These are phyloP conservation scores for Sclerurus mexicanus DNA, from an alignment of 2,113 vertebrate genomes.

Conservation along the genomic window DNA sequence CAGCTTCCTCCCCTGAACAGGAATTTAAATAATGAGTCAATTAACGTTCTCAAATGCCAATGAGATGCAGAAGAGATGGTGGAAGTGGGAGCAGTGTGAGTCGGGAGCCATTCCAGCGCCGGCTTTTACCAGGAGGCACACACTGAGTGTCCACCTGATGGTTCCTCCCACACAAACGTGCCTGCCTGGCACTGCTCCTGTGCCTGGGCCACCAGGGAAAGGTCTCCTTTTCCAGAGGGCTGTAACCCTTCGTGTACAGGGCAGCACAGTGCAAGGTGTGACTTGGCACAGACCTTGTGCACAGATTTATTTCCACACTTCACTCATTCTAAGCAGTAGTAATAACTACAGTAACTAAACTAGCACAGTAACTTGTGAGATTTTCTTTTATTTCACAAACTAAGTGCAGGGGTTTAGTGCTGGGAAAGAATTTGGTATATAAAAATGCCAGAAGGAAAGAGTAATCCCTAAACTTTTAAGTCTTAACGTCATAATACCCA, in stretches of 20 bases:
- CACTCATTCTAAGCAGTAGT: not conserved
- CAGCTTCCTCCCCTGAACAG: slow-evolving; percentile 82
- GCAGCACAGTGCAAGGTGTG: not conserved
- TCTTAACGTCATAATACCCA: not conserved
- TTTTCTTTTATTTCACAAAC: not conserved
- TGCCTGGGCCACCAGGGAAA: not conserved
- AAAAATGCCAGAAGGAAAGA: not conserved
- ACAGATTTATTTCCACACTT: not conserved
- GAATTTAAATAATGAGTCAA: slow-evolving; percentile 94
- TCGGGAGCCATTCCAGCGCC: slow-evolving; percentile 71
- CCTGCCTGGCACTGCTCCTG: slow-evolving; percentile 20
- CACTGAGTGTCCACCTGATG: slow-evolving; percentile 67
- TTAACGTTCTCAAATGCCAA: slow-evolving; percentile 90
- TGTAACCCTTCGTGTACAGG: not conserved
- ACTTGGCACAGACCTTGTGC: not conserved
- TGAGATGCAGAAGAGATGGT: slow-evolving; percentile 82
- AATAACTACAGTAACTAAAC: not conserved
- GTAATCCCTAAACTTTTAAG: not conserved
- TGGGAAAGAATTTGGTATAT: not conserved
- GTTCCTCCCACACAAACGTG: slow-evolving; percentile 60
- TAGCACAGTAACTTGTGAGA: not conserved
- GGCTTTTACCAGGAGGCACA: slow-evolving; percentile 78
- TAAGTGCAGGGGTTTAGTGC: not conserved
- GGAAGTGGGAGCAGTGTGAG: slow-evolving; percentile 57
- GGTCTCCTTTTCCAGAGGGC: not conserved